Evolutionary conservation across 2,113 vertebrate genomes (phyloP), one percentile per base, ranked within the genome.

Genomic region (Strigops habroptila): DNA sequence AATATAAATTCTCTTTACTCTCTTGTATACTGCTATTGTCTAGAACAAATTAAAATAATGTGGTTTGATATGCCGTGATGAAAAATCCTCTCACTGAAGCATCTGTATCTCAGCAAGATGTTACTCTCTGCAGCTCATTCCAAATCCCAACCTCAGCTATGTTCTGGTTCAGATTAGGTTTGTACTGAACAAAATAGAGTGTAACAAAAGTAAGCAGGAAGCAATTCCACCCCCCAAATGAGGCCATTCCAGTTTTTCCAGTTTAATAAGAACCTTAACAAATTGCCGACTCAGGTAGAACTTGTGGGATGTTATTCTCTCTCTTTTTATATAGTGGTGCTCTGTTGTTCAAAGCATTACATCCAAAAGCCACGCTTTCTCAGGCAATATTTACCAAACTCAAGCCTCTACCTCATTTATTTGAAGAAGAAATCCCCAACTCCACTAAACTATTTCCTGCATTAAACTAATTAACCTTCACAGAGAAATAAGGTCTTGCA

Each of bases 381-480:
- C 49, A 73, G 48, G 30, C 41, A 64, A 3, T 84, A 33, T 85
- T 92, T 93, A 73, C 62, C n/a, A 82, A 64, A 86, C 37, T 75
- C 14, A 57, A 81, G 35, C n/a, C 35, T 91, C 68, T 63, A 60
- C 67, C 28, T 86, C 55, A 48, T 78, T 79, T 92, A 57, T 91
- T 88, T 92, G 67, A 77, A 89, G 57, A 81, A 93, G 60, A 88
- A 91, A 82, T 88, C 41, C 65, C 44, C 19, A 76, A 53, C 49
- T 89, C 49, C 31, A 25, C 16, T 30, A 62, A 35, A 33, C 62
- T 69, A 19, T 91, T 94, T 95, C 86, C 86, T 91, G 57, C 25
- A 28, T 92, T 93, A 89, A 87, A 65, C 63, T 91, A 87, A 94
- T 93, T 93, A 91, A 95, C 81, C 70, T 91, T 84, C 59, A 57